Base-by-base conservation (phyloP, 2,113 vertebrate species). In the Malurus cyaneus region DNA sequence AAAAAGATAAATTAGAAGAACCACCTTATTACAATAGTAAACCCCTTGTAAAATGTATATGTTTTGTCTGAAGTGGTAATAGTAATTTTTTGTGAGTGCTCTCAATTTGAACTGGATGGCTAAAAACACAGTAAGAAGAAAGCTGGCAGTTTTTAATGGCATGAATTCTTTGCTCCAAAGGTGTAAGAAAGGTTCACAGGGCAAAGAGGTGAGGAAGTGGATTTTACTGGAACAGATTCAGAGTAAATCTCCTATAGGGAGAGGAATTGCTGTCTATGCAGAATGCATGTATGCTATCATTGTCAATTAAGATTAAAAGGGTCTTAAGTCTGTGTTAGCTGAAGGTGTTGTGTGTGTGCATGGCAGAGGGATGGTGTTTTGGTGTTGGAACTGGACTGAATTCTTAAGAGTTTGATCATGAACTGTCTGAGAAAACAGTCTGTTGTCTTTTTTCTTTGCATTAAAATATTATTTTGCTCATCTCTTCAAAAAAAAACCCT, bases 211-310 rank as follows among this genome's bases (percentile, higher is more conserved):
- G n/a, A 87, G 26, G 41, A 79, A 74, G 42, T 70, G 47, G 44
- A n/a, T 74, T 71, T 94, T 69, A 23, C 24, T 65, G 66, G 36
- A 47, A 34, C 41, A 7, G 5, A 3, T 36, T 67, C 34, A 60
- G 41, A 24, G 8, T 49, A 42, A 44, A 56, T 66, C 32, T 83
- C 52, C 7, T 39, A 3, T 11, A 44, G 24, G 16, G 44, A 84
- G 46, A 71, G 4, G 32, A 81, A 8, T 52, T 67, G n/a, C 9
- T 74, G 5, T 36, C 17, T 80, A 1, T 44, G 28, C 31, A 36
- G n/a, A 88, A 49, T 8, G 12, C 28, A 34, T 3, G 1, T 57
- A n/a, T 13, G 18, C 14, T 5, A 13, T 46, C 2, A 0, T 12
- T 74, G 26, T 67, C 34, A 79, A 5, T 74, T 78, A 66, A 60